phyloP scores from a whole-genome alignment of 92 coral and sea anemone genomes.

The Porites rus region DNA sequence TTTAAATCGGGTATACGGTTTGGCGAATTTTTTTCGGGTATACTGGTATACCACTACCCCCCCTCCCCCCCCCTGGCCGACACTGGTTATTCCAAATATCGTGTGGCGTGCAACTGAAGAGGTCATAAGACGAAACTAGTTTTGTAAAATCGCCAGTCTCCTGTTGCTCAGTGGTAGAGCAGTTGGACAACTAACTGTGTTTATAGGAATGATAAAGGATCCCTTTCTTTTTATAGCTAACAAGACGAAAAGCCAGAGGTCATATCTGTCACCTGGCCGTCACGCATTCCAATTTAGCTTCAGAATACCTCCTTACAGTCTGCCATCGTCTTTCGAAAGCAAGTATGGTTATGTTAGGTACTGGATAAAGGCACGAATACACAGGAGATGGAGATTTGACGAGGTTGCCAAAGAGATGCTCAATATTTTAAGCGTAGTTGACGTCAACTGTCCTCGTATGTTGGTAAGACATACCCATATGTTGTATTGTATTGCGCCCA shows the following conservation, averaged over 20 bases:
- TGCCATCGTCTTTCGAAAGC: slow-evolving; percentile 95
- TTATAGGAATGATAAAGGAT: too few relatives aligned
- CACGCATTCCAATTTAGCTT: slow-evolving; percentile 83
- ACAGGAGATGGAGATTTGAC: slow-evolving; percentile 88
- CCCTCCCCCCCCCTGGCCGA: too few relatives aligned
- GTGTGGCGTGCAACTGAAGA: too few relatives aligned
- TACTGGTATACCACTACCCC: too few relatives aligned
- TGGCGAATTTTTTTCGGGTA: too few relatives aligned
- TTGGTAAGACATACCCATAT: slow-evolving; percentile 50
- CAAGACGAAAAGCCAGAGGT: slow-evolving; percentile 57
- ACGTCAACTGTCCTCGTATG: slow-evolving; percentile 89
- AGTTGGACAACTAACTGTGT: too few relatives aligned
- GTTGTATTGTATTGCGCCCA: not conserved
- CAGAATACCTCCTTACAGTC: slow-evolving; percentile 88
- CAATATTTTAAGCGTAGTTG: slow-evolving; percentile 77
- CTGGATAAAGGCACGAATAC: slow-evolving; percentile 81
- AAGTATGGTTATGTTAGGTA: slow-evolving; percentile 86
- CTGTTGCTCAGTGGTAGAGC: too few relatives aligned
- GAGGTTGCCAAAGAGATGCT: slow-evolving; percentile 77
- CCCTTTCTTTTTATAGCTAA: slow-evolving; percentile 41
- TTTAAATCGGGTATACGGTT: too few relatives aligned
- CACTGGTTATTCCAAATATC: too few relatives aligned
- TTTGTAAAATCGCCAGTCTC: too few relatives aligned
- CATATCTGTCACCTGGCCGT: slow-evolving; percentile 68
- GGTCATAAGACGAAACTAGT: too few relatives aligned